These are phyloP conservation scores for Falco novaeseelandiae DNA, from an alignment of 2,797 vertebrate species.

Conservation along the genomic window DNA sequence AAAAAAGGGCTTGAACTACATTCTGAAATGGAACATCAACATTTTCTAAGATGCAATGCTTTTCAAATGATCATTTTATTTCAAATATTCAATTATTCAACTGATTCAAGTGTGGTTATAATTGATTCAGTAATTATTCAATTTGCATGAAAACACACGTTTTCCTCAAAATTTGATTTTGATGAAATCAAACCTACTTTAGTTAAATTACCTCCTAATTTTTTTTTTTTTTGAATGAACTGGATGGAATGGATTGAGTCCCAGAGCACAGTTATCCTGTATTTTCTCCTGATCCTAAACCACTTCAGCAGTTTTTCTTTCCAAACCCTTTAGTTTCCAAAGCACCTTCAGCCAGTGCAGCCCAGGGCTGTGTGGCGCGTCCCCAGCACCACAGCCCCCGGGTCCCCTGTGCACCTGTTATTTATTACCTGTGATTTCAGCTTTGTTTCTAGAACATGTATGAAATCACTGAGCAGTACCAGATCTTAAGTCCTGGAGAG, in stretches of 20 bases:
- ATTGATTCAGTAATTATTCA: neutral
- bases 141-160: neutral
- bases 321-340: neutral
- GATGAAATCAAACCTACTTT: neutral
- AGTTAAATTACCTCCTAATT: neutral
- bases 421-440: neutral
- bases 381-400: neutral
- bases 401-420: neutral
- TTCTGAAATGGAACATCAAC: neutral
- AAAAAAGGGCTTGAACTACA: neutral
- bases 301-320: neutral
- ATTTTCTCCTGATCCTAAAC: neutral
- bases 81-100: neutral
- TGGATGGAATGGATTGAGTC: neutral
- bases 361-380: rapidly evolving
- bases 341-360: too few species aligned
- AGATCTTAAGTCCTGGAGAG: neutral
- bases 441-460: neutral
- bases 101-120: neutral
- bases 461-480: neutral
- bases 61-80: neutral
- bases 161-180: neutral
- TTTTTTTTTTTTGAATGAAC: too few species aligned
- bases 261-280: neutral
- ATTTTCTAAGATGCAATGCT: neutral